A percentile compares a stretch with the other conserved stretches of the same genome.
Evolutionary conservation across 2,113 vertebrate genomes (phyloP).

Genomic region (Helogale parvula): DNA sequence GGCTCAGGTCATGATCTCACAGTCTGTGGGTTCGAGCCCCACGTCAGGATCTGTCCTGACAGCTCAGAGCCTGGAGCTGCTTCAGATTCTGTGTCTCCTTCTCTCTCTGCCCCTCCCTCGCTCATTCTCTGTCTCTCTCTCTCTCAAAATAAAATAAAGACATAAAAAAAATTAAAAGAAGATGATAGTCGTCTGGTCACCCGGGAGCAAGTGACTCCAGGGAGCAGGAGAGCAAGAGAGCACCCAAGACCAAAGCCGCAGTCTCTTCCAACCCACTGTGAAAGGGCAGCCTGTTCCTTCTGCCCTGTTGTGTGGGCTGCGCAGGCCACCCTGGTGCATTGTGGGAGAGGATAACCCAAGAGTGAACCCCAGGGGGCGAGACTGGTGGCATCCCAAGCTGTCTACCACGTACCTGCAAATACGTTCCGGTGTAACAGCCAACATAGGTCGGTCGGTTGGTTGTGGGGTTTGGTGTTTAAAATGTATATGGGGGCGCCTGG

Average conservation of each 20-base stretch:
- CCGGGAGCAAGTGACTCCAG: background rate
- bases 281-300: rapidly evolving
- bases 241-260: background rate
- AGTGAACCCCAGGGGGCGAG: background rate
- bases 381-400: no score
- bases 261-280: background rate
- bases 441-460: background rate
- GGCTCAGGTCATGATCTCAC: no score
- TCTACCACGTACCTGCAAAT: rapidly evolving
- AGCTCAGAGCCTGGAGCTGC: no score
- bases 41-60: no score
- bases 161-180: no score
- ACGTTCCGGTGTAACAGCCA: background rate
- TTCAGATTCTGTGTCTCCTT: no score
- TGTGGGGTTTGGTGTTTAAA: background rate
- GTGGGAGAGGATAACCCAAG: background rate
- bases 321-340: background rate
- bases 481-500: no score
- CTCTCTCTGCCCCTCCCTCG: no score
- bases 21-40: no score
- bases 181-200: no score
- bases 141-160: no score
- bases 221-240: background rate
- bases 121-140: no score
- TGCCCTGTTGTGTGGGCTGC: background rate